Conservation (phyloP, 2,797 vertebrate species). For the Pyrocephalus nanus region DNA sequence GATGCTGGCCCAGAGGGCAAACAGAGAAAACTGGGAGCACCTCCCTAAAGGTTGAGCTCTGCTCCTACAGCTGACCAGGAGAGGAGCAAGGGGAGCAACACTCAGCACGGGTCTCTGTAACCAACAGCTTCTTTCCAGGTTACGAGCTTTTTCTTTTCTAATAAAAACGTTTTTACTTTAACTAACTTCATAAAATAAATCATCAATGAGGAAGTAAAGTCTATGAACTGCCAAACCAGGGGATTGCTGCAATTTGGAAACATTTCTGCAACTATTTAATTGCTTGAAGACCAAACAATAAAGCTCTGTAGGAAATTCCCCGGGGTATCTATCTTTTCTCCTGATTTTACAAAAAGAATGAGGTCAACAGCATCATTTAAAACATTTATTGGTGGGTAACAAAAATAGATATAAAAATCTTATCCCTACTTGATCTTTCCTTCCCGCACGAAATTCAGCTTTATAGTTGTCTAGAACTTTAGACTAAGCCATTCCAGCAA, state of each 20-base stretch:
- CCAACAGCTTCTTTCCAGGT: background rate
- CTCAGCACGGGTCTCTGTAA: background rate
- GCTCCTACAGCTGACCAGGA: background rate
- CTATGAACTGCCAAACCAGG: background rate
- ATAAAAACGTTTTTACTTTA: background rate
- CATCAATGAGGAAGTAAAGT: background rate
- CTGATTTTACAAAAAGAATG: background rate
- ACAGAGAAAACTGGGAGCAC: background rate
- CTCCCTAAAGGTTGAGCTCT: background rate
- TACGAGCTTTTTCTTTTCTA: background rate
- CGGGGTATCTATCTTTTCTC: background rate
- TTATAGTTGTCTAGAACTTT: background rate
- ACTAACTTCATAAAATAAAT: background rate
- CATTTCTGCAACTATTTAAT: background rate
- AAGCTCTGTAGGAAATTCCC: slow-evolving; percentile 35
- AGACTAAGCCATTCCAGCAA: background rate
- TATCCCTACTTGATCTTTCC: background rate
- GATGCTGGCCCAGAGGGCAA: background rate
- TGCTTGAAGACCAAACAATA: background rate
- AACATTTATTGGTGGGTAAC: background rate
- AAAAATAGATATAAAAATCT: background rate
- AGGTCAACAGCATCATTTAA: background rate
- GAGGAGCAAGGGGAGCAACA: rapidly evolving
- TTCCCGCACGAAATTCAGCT: background rate
- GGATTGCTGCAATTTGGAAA: background rate